Conservation (phyloP, 1,140 invertebrate species). For the Galleria mellonella region DNA sequence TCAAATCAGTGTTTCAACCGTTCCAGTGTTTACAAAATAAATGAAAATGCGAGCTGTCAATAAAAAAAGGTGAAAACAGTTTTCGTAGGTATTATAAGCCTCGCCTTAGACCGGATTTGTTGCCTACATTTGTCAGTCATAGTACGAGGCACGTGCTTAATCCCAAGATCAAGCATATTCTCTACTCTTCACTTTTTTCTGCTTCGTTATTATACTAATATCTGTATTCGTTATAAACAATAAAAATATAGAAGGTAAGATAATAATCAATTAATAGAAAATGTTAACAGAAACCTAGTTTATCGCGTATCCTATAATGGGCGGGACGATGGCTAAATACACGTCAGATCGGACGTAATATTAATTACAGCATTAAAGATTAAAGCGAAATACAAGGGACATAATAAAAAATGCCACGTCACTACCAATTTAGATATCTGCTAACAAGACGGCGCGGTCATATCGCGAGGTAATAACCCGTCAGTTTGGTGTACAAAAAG, state of each 20-base stretch:
- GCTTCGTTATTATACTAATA: constrained; percentile 39
- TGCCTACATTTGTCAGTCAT: constrained; percentile 27
- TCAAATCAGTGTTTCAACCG: too few species aligned
- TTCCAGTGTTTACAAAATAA: too few species aligned
- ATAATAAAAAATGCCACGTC: constrained; percentile 15
- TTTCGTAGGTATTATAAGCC: neutral
- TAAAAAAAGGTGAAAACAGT: too few species aligned
- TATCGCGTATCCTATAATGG: constrained; percentile 4
- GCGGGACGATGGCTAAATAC: constrained; percentile 9
- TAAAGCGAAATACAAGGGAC: constrained; percentile 10
- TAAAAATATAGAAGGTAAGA: constrained; percentile 13
- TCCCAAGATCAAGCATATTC: constrained; percentile 30
- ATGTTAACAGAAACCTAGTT: constrained; percentile 2
- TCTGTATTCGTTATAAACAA: constrained; percentile 21
- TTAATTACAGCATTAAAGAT: constrained; percentile 18
- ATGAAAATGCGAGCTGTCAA: too few species aligned
- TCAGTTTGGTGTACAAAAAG: constrained; percentile 7
- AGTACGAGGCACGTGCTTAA: constrained; percentile 32
- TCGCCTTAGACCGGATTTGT: constrained; percentile 19
- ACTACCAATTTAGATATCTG: constrained; percentile 16
- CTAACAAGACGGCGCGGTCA: constrained; percentile 4
- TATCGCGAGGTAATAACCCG: constrained; percentile 8
- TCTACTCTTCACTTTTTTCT: constrained; percentile 34
- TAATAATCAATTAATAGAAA: constrained; percentile 2
- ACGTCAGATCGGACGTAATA: constrained; percentile 9